Evolutionary conservation across 1,140 invertebrate genomes (phyloP).

Genomic region (Nasonia giraulti): DNA sequence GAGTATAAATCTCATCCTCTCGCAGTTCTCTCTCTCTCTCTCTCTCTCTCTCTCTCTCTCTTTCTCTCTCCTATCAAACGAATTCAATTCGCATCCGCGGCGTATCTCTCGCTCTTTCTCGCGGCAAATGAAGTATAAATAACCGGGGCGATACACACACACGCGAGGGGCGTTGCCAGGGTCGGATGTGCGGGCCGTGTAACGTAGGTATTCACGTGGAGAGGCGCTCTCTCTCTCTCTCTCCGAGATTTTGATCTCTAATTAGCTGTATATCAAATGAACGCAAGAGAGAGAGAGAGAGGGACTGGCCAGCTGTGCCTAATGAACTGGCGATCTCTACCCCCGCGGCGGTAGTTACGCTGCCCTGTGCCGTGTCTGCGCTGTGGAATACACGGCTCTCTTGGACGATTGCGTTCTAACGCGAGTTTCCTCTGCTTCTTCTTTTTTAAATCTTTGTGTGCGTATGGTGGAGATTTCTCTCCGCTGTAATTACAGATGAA

Average conservation of each 20-base stretch:
- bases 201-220: not conserved
- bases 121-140: slow-evolving; percentile 51
- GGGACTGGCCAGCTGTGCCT: slow-evolving; percentile 8
- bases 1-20: not conserved
- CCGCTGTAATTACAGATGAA: slow-evolving; percentile 39
- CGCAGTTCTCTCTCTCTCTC: not conserved
- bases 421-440: not conserved
- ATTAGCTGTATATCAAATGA: slow-evolving; percentile 71
- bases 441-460: not conserved
- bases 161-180: slow-evolving; percentile 33
- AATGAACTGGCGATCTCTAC: slow-evolving; percentile 27
- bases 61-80: slow-evolving; percentile 33
- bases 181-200: not conserved
- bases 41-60: too few relatives aligned
- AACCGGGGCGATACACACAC: not conserved
- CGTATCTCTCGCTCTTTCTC: not conserved
- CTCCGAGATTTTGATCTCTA: slow-evolving; percentile 67
- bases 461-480: not conserved
- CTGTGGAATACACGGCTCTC: not conserved
- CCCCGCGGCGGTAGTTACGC: not conserved
- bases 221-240: slow-evolving; percentile 35
- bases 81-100: slow-evolving; percentile 45
- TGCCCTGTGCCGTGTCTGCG: not conserved
- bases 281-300: slow-evolving; percentile 42
- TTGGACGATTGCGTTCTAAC: slow-evolving; percentile 7